Evolutionary conservation across 2,113 vertebrate species (phyloP).

Genomic region (Urocitellus parryii): DNA sequence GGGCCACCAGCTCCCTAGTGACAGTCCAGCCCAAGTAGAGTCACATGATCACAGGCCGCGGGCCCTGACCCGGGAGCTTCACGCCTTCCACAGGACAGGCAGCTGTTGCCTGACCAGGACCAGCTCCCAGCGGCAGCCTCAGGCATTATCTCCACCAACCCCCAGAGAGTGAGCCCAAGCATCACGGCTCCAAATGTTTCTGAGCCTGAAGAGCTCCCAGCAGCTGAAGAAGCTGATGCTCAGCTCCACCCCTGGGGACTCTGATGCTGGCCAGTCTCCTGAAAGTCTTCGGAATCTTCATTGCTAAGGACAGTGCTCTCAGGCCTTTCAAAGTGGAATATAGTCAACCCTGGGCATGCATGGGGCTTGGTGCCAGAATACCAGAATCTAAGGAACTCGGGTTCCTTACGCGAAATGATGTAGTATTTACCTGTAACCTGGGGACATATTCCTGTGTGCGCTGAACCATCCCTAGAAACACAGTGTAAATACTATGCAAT

Average conservation of each 20-base stretch:
- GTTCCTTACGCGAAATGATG: neutral
- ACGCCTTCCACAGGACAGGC: neutral
- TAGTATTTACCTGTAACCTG: neutral
- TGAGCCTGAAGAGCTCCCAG: neutral
- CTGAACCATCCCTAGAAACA: neutral
- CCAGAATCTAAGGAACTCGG: neutral
- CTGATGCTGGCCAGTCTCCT: accelerated
- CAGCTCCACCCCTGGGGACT: neutral
- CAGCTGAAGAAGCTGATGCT: neutral
- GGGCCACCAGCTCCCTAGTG: neutral
- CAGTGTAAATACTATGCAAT: neutral
- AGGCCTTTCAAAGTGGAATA: neutral
- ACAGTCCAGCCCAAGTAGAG: neutral
- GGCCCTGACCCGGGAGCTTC: neutral
- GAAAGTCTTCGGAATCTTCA: neutral
- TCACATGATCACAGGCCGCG: too few species aligned
- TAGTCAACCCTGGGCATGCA: neutral
- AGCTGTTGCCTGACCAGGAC: neutral
- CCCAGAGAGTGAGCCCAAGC: neutral
- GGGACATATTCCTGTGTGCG: neutral
- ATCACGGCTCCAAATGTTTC: neutral
- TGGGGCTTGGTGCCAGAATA: neutral
- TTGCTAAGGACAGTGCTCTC: neutral
- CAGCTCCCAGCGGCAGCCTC: neutral
- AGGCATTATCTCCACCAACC: neutral